Evolutionary conservation across 2,888 invertebrate species (phyloP), one percentile per base, ranked within the genome.

Genomic region (Calameuta pallipes): DNA sequence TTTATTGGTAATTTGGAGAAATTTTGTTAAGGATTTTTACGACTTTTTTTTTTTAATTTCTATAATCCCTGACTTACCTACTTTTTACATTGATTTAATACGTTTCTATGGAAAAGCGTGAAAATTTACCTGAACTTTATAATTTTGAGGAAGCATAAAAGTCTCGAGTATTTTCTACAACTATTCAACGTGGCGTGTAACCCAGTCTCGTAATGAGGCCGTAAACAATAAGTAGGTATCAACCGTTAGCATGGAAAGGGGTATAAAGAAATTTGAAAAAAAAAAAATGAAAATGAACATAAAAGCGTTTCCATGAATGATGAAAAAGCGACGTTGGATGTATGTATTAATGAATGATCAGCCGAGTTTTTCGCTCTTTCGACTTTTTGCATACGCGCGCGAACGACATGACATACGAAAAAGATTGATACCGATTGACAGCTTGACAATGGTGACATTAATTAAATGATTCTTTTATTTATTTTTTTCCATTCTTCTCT

Each of bases 131-230:
- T 73, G 11, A 56, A 75, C 13, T 15, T 75, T 71, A 68, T 41
- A 3, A 41, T n/a, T 75, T 75, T 33, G n/a, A 3, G 36, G 15
- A 77, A 36, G 11, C 31, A 34, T 37, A 75, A 30, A 56, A 12
- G 69, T 75, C n/a, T 71, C 71, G 15, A 41, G 75, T 71, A 71
- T 75, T 78, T 78, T 33, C 37, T 76, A n/a, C 15, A 69, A 75
- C 56, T 73, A 34, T 74, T 73, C 75, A 23, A 23, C 9, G 6
- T 41, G 41, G 23, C 41, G 23, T 23, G 56, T 56, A 23, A 23
- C 56, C 56, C 56, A 23, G 56, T 56, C 56, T 9, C 23, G 56
- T 23, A 56, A 56, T 56, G 9, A 56, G 56, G 56, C 56, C 56
- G 23, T 56, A 56, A 23, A 56, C 56, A 56, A 56, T 56, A 9